Base-by-base conservation (phyloP, 2,113 vertebrate species). In the Jaculus jaculus region DNA sequence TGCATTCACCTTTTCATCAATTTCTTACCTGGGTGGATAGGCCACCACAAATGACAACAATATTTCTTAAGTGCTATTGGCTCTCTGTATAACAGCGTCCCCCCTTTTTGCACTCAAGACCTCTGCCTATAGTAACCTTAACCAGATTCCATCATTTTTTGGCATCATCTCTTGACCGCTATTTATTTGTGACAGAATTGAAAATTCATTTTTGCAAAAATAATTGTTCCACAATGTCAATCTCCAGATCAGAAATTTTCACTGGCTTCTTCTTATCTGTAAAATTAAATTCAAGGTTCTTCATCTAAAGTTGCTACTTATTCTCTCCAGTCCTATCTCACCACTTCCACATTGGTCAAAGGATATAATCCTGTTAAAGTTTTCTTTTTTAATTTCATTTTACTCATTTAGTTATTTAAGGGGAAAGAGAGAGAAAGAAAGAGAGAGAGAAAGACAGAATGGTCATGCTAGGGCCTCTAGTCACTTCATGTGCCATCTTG, bases 261-360 rank as follows among this genome's bases (percentile, higher is more conserved):
- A 42, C n/a, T 63, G 32, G 34, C 61, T 95, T 87, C 18, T 23
- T 90, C 87, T 89, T 72, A 37, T n/a, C 91, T 91, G 34, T 37
- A 37, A 17, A 84, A 81, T 90, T 79, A 77, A 90, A 92, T 65
- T 71, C 23, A 51, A 90, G 42, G 83, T 92, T 87, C 74, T 88
- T 87, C 15, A 24, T 89, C 73, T 60, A 74, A 84, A 90, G 15
- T 47, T 32, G 61, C 68, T 82, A 82, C 42, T 84, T 90, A 47
- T 17, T 72, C 66, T 75, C 15, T 79, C 28, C 17, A 5, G 79
- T 81, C 42, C 71, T 54, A 68, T 80, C 65, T 74, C 16, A 73
- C 39, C 17, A 61, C 21, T 78, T 47, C 42, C 42, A 47, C 42
- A 47, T 47, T 47, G 42, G 42, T 47, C 42, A 47, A 47, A 47